A percentile compares a stretch with the other conserved stretches of the same genome.
Evolutionary conservation across 2,113 vertebrate species (phyloP).

Genomic region (Cebus imitator): DNA sequence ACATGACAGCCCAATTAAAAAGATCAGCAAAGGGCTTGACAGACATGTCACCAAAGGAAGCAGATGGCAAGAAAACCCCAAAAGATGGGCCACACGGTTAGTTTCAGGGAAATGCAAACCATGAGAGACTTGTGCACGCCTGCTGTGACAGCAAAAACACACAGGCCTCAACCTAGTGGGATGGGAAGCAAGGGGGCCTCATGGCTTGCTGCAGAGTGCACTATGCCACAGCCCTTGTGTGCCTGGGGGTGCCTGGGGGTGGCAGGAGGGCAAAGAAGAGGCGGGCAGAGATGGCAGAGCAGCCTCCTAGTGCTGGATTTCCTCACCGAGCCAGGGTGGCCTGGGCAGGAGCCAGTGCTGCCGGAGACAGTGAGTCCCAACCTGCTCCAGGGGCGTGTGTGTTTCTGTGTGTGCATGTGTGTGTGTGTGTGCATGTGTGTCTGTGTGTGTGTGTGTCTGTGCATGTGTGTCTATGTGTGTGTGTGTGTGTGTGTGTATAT

Average conservation of each 20-base stretch:
- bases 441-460: no score
- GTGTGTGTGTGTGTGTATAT: fast-evolving
- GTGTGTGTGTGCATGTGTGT: no score
- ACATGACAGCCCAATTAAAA: background rate
- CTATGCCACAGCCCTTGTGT: background rate
- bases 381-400: background rate
- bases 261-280: background rate
- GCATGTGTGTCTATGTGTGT: no score
- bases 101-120: fast-evolving
- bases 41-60: fast-evolving
- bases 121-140: fast-evolving
- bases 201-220: fast-evolving
- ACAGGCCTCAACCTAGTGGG: fast-evolving
- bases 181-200: fast-evolving
- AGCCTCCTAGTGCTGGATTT: fast-evolving
- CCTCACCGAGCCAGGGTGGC: background rate
- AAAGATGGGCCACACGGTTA: fast-evolving
- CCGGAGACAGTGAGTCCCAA: background rate
- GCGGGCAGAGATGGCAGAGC: background rate
- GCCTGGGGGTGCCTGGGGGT: background rate
- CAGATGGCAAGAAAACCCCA: fast-evolving
- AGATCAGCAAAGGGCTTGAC: no score
- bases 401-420: no score
- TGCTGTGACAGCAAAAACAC: fast-evolving
- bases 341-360: background rate